Evolutionary conservation across 2,797 vertebrate species (phyloP).

Genomic region (Octomys mimax): DNA sequence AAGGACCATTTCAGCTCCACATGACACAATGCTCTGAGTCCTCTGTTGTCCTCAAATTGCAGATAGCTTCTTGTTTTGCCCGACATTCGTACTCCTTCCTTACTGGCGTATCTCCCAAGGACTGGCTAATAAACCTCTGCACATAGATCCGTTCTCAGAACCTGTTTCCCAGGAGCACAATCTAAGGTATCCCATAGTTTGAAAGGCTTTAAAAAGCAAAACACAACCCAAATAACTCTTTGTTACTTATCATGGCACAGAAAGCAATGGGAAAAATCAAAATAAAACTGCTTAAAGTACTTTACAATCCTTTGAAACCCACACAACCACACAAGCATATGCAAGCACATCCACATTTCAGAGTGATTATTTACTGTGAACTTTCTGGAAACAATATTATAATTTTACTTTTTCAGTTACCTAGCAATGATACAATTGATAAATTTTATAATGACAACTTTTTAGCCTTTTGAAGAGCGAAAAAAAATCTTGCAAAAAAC

Average conservation of each 20-base stretch:
- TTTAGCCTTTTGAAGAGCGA: not conserved
- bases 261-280: not conserved
- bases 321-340: not conserved
- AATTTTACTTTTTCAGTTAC: slow-evolving; percentile 38
- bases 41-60: not conserved
- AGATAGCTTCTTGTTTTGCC: not conserved
- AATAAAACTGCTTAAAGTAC: not conserved
- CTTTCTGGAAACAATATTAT: not conserved
- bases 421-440: slow-evolving; percentile 7
- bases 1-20: not conserved
- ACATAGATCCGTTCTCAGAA: not conserved
- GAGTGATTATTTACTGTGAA: not conserved
- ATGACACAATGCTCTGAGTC: not conserved
- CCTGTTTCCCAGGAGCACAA: not conserved
- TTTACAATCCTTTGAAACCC: not conserved
- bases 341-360: not conserved
- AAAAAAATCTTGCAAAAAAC: not conserved
- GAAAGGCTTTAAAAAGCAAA: slow-evolving; percentile 8
- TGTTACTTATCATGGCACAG: not conserved
- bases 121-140: not conserved
- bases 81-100: not conserved
- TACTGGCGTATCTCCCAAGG: not conserved
- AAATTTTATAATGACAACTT: slow-evolving; percentile 29
- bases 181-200: not conserved
- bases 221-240: not conserved